Base-by-base conservation (phyloP, 2,797 vertebrate genomes). In the Cottoperca gobio region DNA sequence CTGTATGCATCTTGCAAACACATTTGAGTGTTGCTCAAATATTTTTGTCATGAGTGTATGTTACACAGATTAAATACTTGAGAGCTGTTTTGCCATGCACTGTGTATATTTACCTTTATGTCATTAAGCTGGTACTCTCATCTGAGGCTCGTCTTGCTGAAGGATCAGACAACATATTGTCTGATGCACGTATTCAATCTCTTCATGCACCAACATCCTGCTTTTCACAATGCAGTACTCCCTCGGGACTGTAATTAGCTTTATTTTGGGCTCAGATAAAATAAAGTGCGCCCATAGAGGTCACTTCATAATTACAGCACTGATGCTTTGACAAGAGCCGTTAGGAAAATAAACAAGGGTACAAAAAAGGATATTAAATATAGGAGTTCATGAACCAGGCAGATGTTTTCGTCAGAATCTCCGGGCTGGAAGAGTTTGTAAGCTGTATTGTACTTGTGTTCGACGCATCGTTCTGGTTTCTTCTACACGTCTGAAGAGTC, bases 211-310 rank as follows among this genome's bases (percentile, higher is more conserved):
- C 33, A 46, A 48, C 19, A 53, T 65, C 39, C 39, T 59, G 28
- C 49, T 70, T 28, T 81, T 68, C 42, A 70, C 48, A 82, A 57
- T 28, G 37, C 60, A 73, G 52, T 2, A 43, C 45, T 76, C 70
- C 76, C 43, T 52, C 53, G 21, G 57, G 76, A 52, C 42, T 67
- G 33, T 73, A 50, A 61, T 68, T 69, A 72, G 21, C 35, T 76
- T 79, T 80, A 81, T 86, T 86, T 79, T 72, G 43, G 57, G 50
- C 69, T 80, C 37, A 42, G 55, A 78, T 82, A 46, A 81, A 82
- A 66, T 28, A 37, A 10, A 66, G 46, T 6, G 7, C 11, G 12
- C 21, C 21, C 37, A 35, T 6, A 39, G 61, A 82, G 83, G 82
- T 81, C 58, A 75, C 24, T 39, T 78, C 37, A 42, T 62, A 43